Evolutionary conservation across 2,797 vertebrate species (phyloP).

Genomic region (Mycteria americana): DNA sequence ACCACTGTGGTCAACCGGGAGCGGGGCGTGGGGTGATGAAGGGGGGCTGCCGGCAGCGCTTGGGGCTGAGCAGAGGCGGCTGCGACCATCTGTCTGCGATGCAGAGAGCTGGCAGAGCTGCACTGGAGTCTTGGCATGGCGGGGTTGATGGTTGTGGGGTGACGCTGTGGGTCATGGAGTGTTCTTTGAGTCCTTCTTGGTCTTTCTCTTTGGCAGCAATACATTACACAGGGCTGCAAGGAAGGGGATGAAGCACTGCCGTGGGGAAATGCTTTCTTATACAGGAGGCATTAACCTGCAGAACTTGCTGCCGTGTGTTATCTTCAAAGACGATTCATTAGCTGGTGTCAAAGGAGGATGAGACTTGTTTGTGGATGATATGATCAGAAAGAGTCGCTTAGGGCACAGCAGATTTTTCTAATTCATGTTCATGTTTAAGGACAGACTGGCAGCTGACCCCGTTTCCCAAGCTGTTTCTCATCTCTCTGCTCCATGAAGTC

Average conservation of each 20-base stretch:
- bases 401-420: background rate
- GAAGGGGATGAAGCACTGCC: background rate
- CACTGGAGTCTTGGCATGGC: accelerated
- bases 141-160: background rate
- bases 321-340: slow-evolving; percentile 12
- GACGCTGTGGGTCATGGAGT: accelerated
- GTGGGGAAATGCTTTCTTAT: background rate
- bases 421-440: background rate
- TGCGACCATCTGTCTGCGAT: accelerated
- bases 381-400: background rate
- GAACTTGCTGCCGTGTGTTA: background rate
- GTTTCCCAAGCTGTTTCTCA: background rate
- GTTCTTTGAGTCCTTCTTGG: background rate
- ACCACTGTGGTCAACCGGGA: background rate
- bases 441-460: background rate
- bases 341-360: background rate
- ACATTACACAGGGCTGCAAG: background rate
- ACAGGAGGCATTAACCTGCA: background rate
- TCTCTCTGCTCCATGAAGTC: background rate
- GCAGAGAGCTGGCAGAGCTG: background rate
- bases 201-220: background rate
- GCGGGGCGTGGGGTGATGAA: accelerated
- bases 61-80: background rate
- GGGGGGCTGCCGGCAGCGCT: background rate
- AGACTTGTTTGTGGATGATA: background rate